Evolutionary conservation across 2,888 invertebrate species (phyloP).

Genomic region (Orthonevra nobilis): DNA sequence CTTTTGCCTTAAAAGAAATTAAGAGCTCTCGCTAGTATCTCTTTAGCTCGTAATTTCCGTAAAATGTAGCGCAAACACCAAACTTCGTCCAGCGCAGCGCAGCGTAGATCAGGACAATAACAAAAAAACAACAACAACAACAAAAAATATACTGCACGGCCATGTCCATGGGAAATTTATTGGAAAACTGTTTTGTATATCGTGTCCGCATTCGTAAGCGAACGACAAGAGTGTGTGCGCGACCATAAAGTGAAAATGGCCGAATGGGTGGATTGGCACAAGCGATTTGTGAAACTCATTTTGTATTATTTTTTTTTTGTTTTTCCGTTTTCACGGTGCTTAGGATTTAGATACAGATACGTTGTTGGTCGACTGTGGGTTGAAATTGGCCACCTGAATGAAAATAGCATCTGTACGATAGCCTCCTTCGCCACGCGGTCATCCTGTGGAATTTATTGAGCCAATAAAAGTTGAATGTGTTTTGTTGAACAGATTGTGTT

Average conservation of each 20-base stretch:
- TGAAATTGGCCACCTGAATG: constrained; percentile 62
- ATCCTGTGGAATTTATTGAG: constrained; percentile 36
- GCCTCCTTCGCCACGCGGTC: background rate
- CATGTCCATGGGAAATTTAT: constrained; percentile 63
- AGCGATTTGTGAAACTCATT: constrained; percentile 57
- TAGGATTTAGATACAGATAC: constrained; percentile 22
- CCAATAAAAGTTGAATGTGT: constrained; percentile 60
- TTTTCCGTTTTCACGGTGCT: constrained; percentile 25
- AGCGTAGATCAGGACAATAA: background rate
- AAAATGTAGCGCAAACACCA: constrained; percentile 37
- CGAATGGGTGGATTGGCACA: constrained; percentile 39
- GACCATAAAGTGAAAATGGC: constrained; percentile 26
- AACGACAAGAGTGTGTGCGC: constrained; percentile 1
- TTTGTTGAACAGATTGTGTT: constrained; percentile 20
- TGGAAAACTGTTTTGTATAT: constrained; percentile 59
- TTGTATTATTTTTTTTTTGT: too few relatives aligned
- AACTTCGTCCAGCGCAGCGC: too few relatives aligned
- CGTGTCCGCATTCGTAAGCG: constrained; percentile 44
- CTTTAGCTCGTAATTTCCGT: constrained; percentile 55
- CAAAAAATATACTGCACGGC: too few relatives aligned
- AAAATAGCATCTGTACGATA: background rate
- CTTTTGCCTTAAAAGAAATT: constrained; percentile 57
- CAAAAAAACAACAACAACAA: too few relatives aligned
- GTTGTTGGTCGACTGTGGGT: constrained; percentile 38
- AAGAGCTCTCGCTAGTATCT: constrained; percentile 42